These are phyloP conservation scores for Pavo muticus DNA, from an alignment of 2,113 vertebrate species.

Conservation along the genomic window DNA sequence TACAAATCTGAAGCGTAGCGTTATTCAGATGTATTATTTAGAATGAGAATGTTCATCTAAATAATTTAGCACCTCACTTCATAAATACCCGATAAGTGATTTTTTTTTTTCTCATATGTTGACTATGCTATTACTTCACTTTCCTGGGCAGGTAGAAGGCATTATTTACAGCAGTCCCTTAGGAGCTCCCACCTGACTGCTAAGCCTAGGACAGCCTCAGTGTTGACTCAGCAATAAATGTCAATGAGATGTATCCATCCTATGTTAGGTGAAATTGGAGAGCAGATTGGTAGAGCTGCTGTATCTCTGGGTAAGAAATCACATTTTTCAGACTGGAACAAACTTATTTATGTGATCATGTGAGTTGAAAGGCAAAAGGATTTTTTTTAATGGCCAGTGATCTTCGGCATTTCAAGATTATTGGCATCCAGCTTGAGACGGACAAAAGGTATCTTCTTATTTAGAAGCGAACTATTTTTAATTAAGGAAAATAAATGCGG, in stretches of 20 bases:
- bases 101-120: neutral
- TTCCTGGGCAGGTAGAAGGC: neutral
- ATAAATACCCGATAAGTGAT: neutral
- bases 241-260: neutral
- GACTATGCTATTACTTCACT: neutral
- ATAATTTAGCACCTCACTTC: neutral
- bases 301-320: neutral
- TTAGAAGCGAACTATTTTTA: slow-evolving; percentile 31
- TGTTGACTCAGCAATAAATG: neutral
- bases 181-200: neutral
- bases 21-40: neutral
- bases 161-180: neutral
- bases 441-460: neutral
- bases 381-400: neutral
- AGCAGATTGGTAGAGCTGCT: neutral
- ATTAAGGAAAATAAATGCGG: slow-evolving; percentile 30
- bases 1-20: neutral
- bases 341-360: neutral
- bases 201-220: neutral
- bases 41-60: neutral
- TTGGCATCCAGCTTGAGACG: neutral
- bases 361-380: neutral
- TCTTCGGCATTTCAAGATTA: neutral
- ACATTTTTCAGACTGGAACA: neutral
- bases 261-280: neutral